Evolutionary conservation across 2,888 invertebrate species (phyloP).

Genomic region (Chironomus riparius): DNA sequence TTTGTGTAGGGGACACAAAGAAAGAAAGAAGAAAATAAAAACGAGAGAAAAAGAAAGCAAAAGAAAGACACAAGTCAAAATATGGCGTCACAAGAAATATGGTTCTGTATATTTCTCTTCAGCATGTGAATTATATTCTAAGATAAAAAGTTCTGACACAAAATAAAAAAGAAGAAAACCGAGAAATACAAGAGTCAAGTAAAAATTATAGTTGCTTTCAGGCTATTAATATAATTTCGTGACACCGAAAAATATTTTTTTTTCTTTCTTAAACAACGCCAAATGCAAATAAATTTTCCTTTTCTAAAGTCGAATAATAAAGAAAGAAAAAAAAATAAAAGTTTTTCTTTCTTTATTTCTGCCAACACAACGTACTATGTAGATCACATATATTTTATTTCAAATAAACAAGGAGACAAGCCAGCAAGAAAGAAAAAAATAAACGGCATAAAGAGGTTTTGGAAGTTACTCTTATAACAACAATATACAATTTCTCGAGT

Average conservation of each 20-base stretch:
- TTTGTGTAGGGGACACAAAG: not conserved
- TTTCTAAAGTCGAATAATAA: not conserved
- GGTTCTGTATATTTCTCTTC: not conserved
- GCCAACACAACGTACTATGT: not conserved
- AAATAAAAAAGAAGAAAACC: not conserved
- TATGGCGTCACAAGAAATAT: conserved; percentile 16
- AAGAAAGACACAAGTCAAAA: not conserved
- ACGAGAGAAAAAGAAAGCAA: too few species aligned
- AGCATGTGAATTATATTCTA: not conserved
- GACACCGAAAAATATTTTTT: conserved; percentile 2
- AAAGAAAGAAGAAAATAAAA: too few species aligned
- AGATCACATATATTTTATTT: not conserved
- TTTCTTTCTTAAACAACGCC: not conserved
- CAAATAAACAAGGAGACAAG: not conserved
- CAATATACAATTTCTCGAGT: too few species aligned
- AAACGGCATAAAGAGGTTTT: too few species aligned
- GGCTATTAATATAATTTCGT: conserved; percentile 23
- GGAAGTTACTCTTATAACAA: too few species aligned
- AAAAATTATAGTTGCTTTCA: conserved; percentile 14
- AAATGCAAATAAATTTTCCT: conserved; percentile 5
- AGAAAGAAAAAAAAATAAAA: not conserved
- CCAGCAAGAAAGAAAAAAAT: not conserved
- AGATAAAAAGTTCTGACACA: not conserved
- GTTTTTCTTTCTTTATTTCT: not conserved
- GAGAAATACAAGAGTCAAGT: not conserved